A percentile compares a stretch with the other conserved stretches of the same genome.
These are phyloP conservation scores for Australoheros scitulus DNA, from an alignment of 2,113 vertebrate species.

Conservation along the genomic window DNA sequence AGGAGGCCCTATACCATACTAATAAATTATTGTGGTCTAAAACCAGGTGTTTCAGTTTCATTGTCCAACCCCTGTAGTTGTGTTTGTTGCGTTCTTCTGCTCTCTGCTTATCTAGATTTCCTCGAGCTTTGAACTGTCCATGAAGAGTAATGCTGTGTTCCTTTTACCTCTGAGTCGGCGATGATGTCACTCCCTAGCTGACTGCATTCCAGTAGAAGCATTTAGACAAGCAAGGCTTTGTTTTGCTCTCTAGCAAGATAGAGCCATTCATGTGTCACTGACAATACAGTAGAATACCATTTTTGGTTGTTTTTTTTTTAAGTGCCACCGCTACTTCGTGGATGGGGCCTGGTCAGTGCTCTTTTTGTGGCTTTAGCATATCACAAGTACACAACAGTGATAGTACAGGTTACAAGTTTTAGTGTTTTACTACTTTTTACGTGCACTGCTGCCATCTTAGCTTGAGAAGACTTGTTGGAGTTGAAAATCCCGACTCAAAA, in stretches of 20 bases:
- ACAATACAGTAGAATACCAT: not conserved
- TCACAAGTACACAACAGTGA: not conserved
- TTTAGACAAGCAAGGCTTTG: not conserved
- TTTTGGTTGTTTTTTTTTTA: not conserved
- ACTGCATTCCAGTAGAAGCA: not conserved
- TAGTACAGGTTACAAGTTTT: not conserved
- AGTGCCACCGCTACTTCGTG: not conserved
- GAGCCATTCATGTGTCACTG: not conserved
- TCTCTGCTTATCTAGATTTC: not conserved
- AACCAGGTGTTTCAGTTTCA: too few species aligned
- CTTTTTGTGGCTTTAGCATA: not conserved
- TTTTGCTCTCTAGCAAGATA: not conserved
- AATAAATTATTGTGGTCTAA: too few species aligned
- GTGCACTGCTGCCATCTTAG: too few species aligned
- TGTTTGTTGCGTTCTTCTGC: not conserved
- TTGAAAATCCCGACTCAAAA: not conserved
- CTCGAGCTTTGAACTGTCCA: not conserved
- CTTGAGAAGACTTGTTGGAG: not conserved
- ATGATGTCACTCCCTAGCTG: not conserved
- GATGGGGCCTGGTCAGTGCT: not conserved
- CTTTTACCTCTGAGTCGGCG: not conserved
- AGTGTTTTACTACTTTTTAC: not conserved
- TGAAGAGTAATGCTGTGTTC: not conserved
- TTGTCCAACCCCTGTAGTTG: too few species aligned
- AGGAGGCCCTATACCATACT: too few species aligned